Evolutionary conservation across 2,113 vertebrate species (phyloP), one percentile per base, ranked within the genome.

Genomic region (Microtus montanus): DNA sequence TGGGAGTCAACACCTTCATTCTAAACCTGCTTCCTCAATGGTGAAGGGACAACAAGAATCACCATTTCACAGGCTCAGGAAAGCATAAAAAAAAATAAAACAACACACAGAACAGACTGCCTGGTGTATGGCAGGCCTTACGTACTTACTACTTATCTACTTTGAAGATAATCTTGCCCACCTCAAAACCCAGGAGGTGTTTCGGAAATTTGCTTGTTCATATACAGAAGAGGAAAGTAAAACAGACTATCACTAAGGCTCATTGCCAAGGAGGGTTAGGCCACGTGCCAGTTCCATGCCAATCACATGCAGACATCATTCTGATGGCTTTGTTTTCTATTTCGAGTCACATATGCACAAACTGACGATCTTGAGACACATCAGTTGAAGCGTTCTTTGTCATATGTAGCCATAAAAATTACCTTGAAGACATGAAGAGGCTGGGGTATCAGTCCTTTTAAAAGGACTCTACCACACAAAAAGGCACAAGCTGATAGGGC

Each of bases 341-440:
- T 87, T 63, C 58, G 35, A 95, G 66, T 20, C 22, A 74, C 33
- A 95, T 80, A 95, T 84, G 22, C 17, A 74, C 35, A 87, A 90
- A 87, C 12, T 75, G 66, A 89, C 90, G 78, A 71, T 82, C 47
- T 64, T 66, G 11, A 86, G 28, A 84, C 68, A 78, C 7, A 58
- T 83, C 61, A 41, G n/a, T 77, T 90, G 28, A 78, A 93, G 35
- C 82, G 61, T 52, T 19, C 68, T 93, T 10, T 74, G n/a, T 47
- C 79, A 41, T 35, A 68, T 17, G n/a, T 71, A 64, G 15, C 30
- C 66, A 90, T 33, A 82, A 86, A 95, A 87, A 92, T 89, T n/a
- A 58, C 54, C 70, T 77, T 49, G 41, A 92, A 92, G 63, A 30
- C 24, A 68, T 5, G 13, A 83, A 28, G 88, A 88, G 35, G 52